Base-by-base conservation (phyloP, 2,888 invertebrate species). In the Ganaspis brasiliensis region DNA sequence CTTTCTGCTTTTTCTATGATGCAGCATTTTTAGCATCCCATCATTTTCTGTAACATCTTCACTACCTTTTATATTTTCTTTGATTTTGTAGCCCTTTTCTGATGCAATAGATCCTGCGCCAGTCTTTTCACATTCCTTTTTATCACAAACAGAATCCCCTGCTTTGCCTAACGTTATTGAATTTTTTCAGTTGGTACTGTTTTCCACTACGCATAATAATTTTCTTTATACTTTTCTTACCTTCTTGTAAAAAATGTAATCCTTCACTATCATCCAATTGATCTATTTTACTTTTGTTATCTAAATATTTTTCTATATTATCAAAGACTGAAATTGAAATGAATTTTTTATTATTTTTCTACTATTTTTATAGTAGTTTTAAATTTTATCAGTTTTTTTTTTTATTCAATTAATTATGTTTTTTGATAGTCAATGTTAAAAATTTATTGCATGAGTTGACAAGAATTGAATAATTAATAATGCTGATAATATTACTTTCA, bases 141-240 rank as follows among this genome's bases (percentile, higher is more conserved):
- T 24, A 56, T 56, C 14, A 56, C 26, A 56, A 21, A 56, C 24
- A 14, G 56, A 56, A 56, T 56, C 14, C 9, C 14, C 24, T 56
- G 3, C 37, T 14, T 21, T 40, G 37, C 21, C 19, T 63, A 21
- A 63, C 52, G 19, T 52, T 52, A 52, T 52, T 63, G 37, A 14
- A 61, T 63, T 56, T 75, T 72, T 10, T 75, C 72, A 0, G 70
- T 14, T 6, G 45, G 52, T n/a, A 61, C 76, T 40, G 55, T 77
- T 49, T 63, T 40, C 21, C 21, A 21, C 2, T 37, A 37, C 9
- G 2, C 12, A 40, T 63, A 40, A 40, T 63, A 40, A 63, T 40
- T 63, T 63, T 40, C 40, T 63, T 21, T 21, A 5, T 1, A 19
- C 1, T 63, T 14, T 21, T 12, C 6, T 14, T 5, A 24, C 14